Conservation (phyloP, 92 coral and sea anemone species). For the Palythoa grandis region DNA sequence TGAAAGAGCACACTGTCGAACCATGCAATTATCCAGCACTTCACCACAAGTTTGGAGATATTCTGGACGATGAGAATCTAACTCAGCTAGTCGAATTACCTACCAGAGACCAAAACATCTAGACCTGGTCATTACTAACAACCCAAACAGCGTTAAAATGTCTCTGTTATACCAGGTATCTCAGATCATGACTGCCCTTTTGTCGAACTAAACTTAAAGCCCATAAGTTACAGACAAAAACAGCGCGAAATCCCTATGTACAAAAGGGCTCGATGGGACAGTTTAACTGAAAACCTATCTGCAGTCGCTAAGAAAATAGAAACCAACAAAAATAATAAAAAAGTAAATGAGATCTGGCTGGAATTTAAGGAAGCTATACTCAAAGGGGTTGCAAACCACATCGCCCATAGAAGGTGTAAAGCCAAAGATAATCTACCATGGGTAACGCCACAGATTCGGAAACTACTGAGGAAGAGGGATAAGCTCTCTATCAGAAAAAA, state of each 20-base stretch:
- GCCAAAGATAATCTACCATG: conserved; percentile 46
- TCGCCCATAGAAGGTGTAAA: conserved; percentile 47
- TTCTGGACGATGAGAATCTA: conserved; percentile 57
- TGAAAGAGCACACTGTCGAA: conserved; percentile 53
- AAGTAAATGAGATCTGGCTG: conserved; percentile 57
- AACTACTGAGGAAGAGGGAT: conserved; percentile 41
- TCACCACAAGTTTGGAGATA: conserved; percentile 67
- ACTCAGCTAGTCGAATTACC: conserved; percentile 64
- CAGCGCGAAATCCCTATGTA: conserved; percentile 59
- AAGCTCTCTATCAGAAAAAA: conserved; percentile 25
- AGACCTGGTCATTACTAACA: conserved; percentile 60
- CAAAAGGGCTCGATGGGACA: conserved; percentile 52
- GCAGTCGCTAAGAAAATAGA: conserved; percentile 18
- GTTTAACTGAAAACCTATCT: conserved; percentile 37
- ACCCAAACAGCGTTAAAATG: conserved; percentile 47
- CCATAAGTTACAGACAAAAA: conserved; percentile 57
- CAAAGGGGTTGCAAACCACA: conserved; percentile 38
- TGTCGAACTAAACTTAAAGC: conserved; percentile 40
- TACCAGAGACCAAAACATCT: conserved; percentile 60
- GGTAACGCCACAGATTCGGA: conserved; percentile 40
- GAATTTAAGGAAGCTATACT: conserved; percentile 40
- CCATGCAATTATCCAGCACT: conserved; percentile 50
- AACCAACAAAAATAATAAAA: conserved; percentile 3
- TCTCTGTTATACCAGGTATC: conserved; percentile 53
- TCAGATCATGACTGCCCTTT: conserved; percentile 40